These are phyloP conservation scores for Aptenodytes forsteri DNA, from an alignment of 2,113 vertebrate species.

Conservation along the genomic window DNA sequence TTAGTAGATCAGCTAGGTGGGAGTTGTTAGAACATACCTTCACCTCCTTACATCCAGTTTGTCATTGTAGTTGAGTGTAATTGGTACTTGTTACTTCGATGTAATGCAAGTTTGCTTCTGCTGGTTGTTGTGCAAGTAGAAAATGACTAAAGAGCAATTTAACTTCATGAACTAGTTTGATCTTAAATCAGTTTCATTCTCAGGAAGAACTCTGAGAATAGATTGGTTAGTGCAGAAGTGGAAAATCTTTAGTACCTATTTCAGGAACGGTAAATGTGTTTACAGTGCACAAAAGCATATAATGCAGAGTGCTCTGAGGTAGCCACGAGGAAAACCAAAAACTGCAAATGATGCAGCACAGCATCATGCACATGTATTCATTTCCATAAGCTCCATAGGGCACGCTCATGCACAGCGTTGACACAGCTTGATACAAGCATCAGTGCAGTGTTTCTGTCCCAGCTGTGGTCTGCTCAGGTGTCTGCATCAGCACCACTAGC, in stretches of 20 bases:
- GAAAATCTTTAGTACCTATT: neutral
- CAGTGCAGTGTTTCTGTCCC: neutral
- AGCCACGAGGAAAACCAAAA: neutral
- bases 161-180: neutral
- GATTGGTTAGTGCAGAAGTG: neutral
- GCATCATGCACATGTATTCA: neutral
- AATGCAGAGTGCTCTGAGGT: neutral
- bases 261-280: neutral
- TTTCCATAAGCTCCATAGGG: neutral
- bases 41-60: neutral
- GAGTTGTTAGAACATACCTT: neutral
- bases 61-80: neutral
- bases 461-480: neutral
- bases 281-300: neutral
- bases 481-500: neutral
- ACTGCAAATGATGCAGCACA: neutral
- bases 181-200: neutral
- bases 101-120: neutral
- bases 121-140: neutral
- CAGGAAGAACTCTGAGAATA: neutral
- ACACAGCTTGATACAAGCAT: neutral
- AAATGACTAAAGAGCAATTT: neutral
- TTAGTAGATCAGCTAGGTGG: neutral
- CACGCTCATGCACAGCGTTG: rapidly evolving
- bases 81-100: neutral